Conservation (phyloP, 2,113 vertebrate species). For the Ciconia boyciana region DNA sequence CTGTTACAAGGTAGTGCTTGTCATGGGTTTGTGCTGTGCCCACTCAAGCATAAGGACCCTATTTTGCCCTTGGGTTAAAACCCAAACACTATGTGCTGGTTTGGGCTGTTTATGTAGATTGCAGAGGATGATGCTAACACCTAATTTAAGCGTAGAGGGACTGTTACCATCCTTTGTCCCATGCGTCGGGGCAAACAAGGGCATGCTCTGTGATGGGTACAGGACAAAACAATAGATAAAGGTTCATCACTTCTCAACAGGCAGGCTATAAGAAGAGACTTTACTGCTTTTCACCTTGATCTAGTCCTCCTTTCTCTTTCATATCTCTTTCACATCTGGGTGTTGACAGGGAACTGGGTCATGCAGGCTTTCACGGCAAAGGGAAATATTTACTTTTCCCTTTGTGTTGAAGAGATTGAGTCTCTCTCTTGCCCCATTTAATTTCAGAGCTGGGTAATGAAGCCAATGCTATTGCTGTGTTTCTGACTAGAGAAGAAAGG, state of each 20-base stretch:
- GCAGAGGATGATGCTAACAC: neutral
- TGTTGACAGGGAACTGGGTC: slow-evolving; percentile 27
- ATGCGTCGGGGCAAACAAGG: neutral
- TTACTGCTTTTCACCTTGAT: neutral
- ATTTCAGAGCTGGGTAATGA: slow-evolving; percentile 41
- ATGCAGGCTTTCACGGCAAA: neutral
- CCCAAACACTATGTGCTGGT: neutral
- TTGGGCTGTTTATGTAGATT: neutral
- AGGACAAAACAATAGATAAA: neutral
- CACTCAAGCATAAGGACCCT: neutral
- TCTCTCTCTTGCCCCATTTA: slow-evolving; percentile 24
- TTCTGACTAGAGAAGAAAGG: neutral
- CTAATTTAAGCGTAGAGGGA: neutral
- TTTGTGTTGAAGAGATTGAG: neutral
- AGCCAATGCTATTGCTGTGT: neutral
- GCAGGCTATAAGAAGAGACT: neutral
- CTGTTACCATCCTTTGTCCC: neutral
- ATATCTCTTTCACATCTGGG: neutral
- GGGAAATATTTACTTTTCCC: neutral
- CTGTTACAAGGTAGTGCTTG: neutral
- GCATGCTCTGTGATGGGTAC: neutral
- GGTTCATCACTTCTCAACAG: neutral
- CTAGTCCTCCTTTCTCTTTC: neutral
- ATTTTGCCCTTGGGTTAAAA: neutral
- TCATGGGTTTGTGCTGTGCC: neutral